phyloP scores from a whole-genome alignment of 2,113 vertebrate genomes.

The Oncorhynchus kisutch region DNA sequence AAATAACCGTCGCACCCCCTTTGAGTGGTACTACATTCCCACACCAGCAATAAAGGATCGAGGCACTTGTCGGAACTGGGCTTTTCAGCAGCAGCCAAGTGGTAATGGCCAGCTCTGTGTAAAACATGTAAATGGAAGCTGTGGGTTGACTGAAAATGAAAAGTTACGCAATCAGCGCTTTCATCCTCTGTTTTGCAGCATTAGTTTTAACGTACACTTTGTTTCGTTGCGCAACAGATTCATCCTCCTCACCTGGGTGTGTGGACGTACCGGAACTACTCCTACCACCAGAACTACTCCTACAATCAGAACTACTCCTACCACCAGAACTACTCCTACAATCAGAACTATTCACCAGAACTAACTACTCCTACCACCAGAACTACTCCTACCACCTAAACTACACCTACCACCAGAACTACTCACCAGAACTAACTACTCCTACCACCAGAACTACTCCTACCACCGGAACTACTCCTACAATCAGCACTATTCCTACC shows the following conservation, averaged over 20 bases:
- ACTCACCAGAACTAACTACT: too few relatives aligned
- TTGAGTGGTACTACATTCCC: slow-evolving; percentile 67
- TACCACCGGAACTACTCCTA: too few relatives aligned
- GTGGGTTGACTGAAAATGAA: slow-evolving; percentile 61
- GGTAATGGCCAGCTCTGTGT: slow-evolving; percentile 59
- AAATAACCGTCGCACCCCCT: slow-evolving; percentile 54
- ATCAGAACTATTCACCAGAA: background rate
- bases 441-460: too few relatives aligned
- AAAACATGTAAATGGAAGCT: slow-evolving; percentile 67
- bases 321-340: background rate
- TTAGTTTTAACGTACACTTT: slow-evolving; percentile 43
- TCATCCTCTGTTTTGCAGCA: slow-evolving; percentile 48
- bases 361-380: background rate
- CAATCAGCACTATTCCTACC: too few relatives aligned
- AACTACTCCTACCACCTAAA: too few relatives aligned
- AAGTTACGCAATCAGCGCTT: slow-evolving; percentile 67
- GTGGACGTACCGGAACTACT: slow-evolving; percentile 34
- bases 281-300: slow-evolving; percentile 13
- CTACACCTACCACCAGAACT: too few relatives aligned
- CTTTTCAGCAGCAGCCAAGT: slow-evolving; percentile 61
- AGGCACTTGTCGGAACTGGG: slow-evolving; percentile 62
- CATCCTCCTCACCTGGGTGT: slow-evolving; percentile 39
- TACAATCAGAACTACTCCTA: too few relatives aligned
- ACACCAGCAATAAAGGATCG: slow-evolving; percentile 52
- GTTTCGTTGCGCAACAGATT: slow-evolving; percentile 61